Evolutionary conservation across 2,113 vertebrate genomes (phyloP).

Genomic region (Amphilophus citrinellus): DNA sequence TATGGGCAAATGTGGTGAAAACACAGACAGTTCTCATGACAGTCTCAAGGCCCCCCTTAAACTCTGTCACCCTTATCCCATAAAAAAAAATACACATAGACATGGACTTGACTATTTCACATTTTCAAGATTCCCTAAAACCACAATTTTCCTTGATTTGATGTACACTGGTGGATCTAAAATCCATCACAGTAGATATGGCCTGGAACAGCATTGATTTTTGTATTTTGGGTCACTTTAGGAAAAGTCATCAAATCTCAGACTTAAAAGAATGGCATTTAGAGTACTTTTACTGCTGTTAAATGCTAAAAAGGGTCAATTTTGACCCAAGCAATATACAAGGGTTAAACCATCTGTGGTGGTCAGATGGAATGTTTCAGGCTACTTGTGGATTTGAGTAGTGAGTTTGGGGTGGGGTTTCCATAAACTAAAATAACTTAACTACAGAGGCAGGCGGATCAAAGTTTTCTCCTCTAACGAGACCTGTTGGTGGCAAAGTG

Average conservation of each 20-base stretch:
- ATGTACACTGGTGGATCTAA: background rate
- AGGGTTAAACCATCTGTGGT: background rate
- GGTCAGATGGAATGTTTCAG: background rate
- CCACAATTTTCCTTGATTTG: background rate
- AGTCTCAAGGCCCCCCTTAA: too few relatives aligned
- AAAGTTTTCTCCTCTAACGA: conserved; percentile 38
- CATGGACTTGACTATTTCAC: background rate
- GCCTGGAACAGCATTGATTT: too few relatives aligned
- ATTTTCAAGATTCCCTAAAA: background rate
- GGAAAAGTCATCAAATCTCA: background rate
- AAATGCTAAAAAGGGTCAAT: background rate
- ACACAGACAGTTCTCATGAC: background rate
- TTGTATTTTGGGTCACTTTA: background rate
- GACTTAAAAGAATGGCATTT: background rate
- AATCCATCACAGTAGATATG: background rate
- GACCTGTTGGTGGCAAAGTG: conserved; percentile 63
- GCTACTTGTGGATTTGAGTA: background rate
- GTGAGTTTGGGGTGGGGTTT: background rate
- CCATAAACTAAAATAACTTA: background rate
- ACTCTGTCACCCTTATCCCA: too few relatives aligned
- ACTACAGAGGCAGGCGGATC: background rate
- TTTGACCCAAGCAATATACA: too few relatives aligned
- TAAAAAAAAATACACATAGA: background rate
- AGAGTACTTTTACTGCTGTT: background rate
- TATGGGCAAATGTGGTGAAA: background rate